Evolutionary conservation across 2,888 invertebrate genomes (phyloP).

Genomic region (Hartigia nigra): DNA sequence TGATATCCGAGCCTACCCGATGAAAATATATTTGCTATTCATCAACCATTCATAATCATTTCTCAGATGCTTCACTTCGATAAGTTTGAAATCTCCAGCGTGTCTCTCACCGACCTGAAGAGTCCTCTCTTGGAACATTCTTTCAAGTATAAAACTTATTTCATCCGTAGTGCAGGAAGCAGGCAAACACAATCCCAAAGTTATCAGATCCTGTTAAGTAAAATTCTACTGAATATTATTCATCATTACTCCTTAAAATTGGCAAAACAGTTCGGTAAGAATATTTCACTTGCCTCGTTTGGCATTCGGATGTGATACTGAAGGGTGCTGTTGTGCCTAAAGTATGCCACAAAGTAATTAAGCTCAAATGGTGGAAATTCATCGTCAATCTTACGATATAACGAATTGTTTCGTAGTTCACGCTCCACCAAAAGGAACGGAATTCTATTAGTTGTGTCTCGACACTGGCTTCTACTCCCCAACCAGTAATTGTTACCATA

Average conservation of each 20-base stretch:
- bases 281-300: conserved; percentile 59
- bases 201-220: conserved; percentile 64
- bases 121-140: conserved; percentile 53
- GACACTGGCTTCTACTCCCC: conserved; percentile 69
- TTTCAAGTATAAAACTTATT: conserved; percentile 49
- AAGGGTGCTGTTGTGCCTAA: conserved; percentile 64
- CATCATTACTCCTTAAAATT: not conserved
- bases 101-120: conserved; percentile 60
- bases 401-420: conserved; percentile 48
- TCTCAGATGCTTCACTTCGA: conserved; percentile 54
- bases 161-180: conserved; percentile 64
- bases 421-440: conserved; percentile 49
- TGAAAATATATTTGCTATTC: conserved; percentile 53
- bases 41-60: conserved; percentile 54
- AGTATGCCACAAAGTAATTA: conserved; percentile 60
- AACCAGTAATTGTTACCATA: conserved; percentile 74
- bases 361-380: conserved; percentile 64
- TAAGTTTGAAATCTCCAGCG: conserved; percentile 56
- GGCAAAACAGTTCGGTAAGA: not conserved
- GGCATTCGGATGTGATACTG: conserved; percentile 63
- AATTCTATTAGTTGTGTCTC: conserved; percentile 57
- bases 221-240: not conserved
- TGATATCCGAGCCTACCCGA: conserved; percentile 53
- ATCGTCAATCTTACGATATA: conserved; percentile 45
- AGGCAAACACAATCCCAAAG: conserved; percentile 70